Conservation (phyloP, 2,113 vertebrate species). For the Hipposideros armiger region DNA sequence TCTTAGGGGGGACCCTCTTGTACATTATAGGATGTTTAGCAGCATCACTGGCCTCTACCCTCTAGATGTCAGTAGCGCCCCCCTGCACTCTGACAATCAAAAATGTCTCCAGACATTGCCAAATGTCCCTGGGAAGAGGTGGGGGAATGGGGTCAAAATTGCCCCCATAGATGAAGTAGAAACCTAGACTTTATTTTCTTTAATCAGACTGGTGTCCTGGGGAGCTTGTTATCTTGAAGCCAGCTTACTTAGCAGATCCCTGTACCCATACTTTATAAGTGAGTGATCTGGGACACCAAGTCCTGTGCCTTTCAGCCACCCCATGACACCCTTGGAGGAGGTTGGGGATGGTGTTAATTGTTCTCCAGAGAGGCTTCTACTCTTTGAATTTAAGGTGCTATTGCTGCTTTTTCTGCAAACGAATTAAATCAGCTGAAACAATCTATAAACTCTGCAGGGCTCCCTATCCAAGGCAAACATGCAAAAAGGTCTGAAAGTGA, state of each 20-base stretch:
- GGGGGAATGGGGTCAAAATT: not conserved
- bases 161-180: not conserved
- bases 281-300: not conserved
- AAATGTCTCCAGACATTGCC: not conserved
- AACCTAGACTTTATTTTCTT: not conserved
- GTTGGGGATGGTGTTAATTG: not conserved
- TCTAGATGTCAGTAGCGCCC: not conserved
- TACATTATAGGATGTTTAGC: too few species aligned
- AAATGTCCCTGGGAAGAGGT: fast-evolving
- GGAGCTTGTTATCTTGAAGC: not conserved
- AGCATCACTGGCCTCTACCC: not conserved
- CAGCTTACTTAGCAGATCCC: not conserved
- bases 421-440: conserved; percentile 50
- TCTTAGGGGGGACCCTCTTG: not conserved
- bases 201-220: not conserved
- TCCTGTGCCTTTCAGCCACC: not conserved
- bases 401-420: conserved; percentile 46
- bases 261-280: not conserved
- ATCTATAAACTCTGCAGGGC: conserved; percentile 17
- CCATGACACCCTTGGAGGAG: not conserved
- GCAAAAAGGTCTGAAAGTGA: conserved; percentile 28
- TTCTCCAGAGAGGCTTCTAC: not conserved
- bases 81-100: not conserved
- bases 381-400: not conserved
- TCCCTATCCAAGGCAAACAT: conserved; percentile 42